A percentile compares a stretch with the other conserved stretches of the same genome.
Conservation (phyloP, 2,888 invertebrate genomes). For the Macrophya alboannulata region DNA sequence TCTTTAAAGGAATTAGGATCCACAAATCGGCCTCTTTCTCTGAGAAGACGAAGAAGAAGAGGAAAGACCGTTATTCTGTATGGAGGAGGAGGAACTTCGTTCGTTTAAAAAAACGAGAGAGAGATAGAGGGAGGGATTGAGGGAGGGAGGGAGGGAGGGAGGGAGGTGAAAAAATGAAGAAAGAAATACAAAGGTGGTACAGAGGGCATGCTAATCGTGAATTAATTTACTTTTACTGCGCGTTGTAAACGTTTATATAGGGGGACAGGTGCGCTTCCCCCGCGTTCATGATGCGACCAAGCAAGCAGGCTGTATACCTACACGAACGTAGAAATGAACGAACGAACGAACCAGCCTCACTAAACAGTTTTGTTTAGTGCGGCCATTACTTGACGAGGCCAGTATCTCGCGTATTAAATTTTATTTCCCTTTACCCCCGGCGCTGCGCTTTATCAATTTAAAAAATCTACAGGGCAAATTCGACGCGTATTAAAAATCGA, state of each 20-base stretch:
- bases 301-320: background rate
- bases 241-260: constrained; percentile 77
- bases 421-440: background rate
- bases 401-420: constrained; percentile 4
- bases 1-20: background rate
- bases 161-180: constrained; percentile 1
- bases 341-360: background rate
- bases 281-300: constrained; percentile 35
- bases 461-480: background rate
- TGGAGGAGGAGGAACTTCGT: background rate
- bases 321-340: background rate
- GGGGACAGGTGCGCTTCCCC: constrained; percentile 69
- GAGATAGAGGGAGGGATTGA: background rate
- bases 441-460: background rate
- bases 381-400: constrained; percentile 49
- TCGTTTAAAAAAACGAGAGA: background rate
- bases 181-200: constrained; percentile 6
- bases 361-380: constrained; percentile 53
- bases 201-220: constrained; percentile 74
- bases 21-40: background rate
- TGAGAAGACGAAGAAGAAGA: background rate
- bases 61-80: background rate
- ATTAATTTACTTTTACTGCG: constrained; percentile 79
- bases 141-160: too few species aligned
- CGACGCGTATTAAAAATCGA: background rate